Conservation (phyloP, 2,888 invertebrate species). For the Drosophila mercatorum region DNA sequence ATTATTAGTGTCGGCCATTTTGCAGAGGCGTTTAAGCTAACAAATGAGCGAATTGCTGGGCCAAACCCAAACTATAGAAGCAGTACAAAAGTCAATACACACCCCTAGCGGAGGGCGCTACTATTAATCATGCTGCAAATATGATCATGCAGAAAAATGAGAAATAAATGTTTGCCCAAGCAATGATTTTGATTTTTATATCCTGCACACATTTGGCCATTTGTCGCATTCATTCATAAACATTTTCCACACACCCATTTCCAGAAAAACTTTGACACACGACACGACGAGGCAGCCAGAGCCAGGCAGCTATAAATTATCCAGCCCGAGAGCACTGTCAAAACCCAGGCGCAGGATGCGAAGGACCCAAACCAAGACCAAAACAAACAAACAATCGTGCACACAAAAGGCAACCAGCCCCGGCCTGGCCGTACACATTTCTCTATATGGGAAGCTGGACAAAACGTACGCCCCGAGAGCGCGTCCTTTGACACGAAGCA, state of each 20-base stretch:
- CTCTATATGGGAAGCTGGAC: slow-evolving; percentile 40
- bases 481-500: slow-evolving; percentile 56
- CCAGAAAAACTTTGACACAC: slow-evolving; percentile 75
- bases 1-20: slow-evolving; percentile 47
- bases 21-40: slow-evolving; percentile 61
- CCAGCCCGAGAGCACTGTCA: slow-evolving; percentile 58
- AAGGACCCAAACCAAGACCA: slow-evolving; percentile 56
- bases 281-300: slow-evolving; percentile 56
- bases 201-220: slow-evolving; percentile 46
- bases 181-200: slow-evolving; percentile 77
- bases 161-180: slow-evolving; percentile 72
- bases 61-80: slow-evolving; percentile 5
- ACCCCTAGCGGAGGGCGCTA: slow-evolving; percentile 48
- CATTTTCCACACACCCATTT: slow-evolving; percentile 58
- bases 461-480: slow-evolving; percentile 50
- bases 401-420: slow-evolving; percentile 26
- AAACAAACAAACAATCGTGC: slow-evolving; percentile 70
- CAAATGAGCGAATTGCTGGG: slow-evolving; percentile 36
- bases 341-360: slow-evolving; percentile 42
- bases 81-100: slow-evolving; percentile 73
- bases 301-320: slow-evolving; percentile 70
- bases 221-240: slow-evolving; percentile 74
- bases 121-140: slow-evolving; percentile 77
- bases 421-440: slow-evolving; percentile 26
- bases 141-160: slow-evolving; percentile 64